Base-by-base conservation (phyloP, 2,113 vertebrate genomes). In the Ceyx melanurus region DNA sequence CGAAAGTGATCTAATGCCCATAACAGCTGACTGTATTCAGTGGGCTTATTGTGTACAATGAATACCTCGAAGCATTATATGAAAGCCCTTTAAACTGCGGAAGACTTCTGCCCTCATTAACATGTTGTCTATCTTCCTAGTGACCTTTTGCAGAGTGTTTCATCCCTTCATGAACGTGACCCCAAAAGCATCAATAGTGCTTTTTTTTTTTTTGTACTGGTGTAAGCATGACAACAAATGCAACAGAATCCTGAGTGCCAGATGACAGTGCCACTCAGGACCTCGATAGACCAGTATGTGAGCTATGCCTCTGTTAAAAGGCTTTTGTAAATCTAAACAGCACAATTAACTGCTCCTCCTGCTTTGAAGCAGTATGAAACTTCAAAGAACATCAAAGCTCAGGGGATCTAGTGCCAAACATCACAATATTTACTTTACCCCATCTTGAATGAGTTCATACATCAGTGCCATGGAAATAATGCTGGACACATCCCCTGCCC, bases 391-490 rank as follows among this genome's bases (percentile, higher is more conserved):
- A 87, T 88, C 85, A 75, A 75, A 75, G 65, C 45, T 77, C 25
- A 51, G 90, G 73, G 15, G 31, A 78, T 58, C 61, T 37, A 46
- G n/a, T 77, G 87, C 85, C 89, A 94, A 95, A 33, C 35, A 72
- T 92, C 78, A 19, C 86, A 91, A 87, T 84, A 85, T 92, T 96
- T 93, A 79, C 73, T 94, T 89, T 93, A 8, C 11, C 54, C 31
- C n/a, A 37, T 81, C 48, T 82, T 82, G 81, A 93, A 91, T 73
- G 70, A 88, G 66, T 91, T 83, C 26, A 84, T 82, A 78, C 35
- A 11, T 87, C 54, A 75, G 19, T 82, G 72, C 54, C 51, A 42
- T 62, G 26, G 76, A 66, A 93, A 58, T 64, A 85, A 89, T 71
- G 48, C 72, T 62, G 78, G 42, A 50, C 87, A 94, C 2, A 3